Conservation (phyloP, 2,888 invertebrate genomes). For the Aricia artaxerxes region DNA sequence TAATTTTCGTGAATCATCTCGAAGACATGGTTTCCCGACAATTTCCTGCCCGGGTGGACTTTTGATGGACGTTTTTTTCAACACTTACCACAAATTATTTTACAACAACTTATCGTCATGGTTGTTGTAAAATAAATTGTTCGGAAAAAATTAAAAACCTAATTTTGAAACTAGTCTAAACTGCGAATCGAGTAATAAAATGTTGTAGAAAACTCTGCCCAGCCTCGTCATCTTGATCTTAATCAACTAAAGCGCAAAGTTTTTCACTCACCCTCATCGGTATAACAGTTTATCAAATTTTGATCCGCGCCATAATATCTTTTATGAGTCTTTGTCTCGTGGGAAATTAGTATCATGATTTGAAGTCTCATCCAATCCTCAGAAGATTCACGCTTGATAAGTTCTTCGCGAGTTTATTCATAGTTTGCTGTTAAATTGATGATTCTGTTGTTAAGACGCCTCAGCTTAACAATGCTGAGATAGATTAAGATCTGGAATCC, state of each 20-base stretch:
- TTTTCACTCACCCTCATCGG: slow-evolving; percentile 4
- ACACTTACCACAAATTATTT: too few species aligned
- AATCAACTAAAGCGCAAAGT: background rate
- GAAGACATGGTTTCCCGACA: too few species aligned
- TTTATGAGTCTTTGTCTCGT: slow-evolving; percentile 17
- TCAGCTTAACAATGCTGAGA: background rate
- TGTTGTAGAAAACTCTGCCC: too few species aligned
- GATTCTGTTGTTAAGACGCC: background rate
- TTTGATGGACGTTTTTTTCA: too few species aligned
- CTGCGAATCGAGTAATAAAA: too few species aligned
- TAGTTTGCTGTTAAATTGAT: background rate
- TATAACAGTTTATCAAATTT: slow-evolving; percentile 11
- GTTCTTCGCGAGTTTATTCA: slow-evolving; percentile 3
- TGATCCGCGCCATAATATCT: slow-evolving; percentile 13
- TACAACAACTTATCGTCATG: too few species aligned
- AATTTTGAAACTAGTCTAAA: too few species aligned
- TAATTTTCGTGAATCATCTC: too few species aligned
- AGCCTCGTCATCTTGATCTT: background rate
- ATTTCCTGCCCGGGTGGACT: too few species aligned
- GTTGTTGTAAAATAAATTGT: too few species aligned
- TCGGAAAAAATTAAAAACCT: too few species aligned
- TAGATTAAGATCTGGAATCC: background rate
- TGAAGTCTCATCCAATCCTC: slow-evolving; percentile 23
- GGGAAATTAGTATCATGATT: slow-evolving; percentile 24
- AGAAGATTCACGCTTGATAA: slow-evolving; percentile 25